phyloP scores from a whole-genome alignment of 2,888 invertebrate species.

The Diloba caeruleocephala region DNA sequence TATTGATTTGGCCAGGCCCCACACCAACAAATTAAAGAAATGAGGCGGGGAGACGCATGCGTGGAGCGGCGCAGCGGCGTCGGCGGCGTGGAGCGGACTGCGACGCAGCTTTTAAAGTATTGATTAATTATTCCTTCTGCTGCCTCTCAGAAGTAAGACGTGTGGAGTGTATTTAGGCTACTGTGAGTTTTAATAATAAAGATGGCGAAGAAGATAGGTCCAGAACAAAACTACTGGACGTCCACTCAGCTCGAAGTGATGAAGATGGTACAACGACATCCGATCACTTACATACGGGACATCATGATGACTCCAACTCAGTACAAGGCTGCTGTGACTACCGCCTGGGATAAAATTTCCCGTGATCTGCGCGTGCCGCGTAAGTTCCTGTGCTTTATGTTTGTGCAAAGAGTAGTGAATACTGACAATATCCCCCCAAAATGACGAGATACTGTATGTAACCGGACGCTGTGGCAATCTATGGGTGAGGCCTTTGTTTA shows the following conservation, averaged over 20 bases:
- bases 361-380: slow-evolving; percentile 37
- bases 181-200: slow-evolving; percentile 3
- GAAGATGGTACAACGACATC: slow-evolving; percentile 41
- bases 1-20: neutral
- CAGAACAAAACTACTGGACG: slow-evolving; percentile 36
- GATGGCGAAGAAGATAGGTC: slow-evolving; percentile 38
- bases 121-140: slow-evolving; percentile 26
- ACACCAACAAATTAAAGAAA: slow-evolving; percentile 1
- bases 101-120: slow-evolving; percentile 25
- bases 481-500: too few species aligned
- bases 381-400: slow-evolving; percentile 13
- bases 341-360: slow-evolving; percentile 39
- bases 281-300: slow-evolving; percentile 35
- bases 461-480: too few species aligned
- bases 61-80: neutral
- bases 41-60: slow-evolving; percentile 8
- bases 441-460: too few species aligned
- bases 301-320: slow-evolving; percentile 41
- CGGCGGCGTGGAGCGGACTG: slow-evolving; percentile 1
- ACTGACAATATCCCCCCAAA: too few species aligned
- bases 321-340: slow-evolving; percentile 41
- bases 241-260: slow-evolving; percentile 27
- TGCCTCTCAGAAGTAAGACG: slow-evolving; percentile 14
- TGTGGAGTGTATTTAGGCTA: slow-evolving; percentile 7
- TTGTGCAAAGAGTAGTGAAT: too few species aligned